These are phyloP conservation scores for Enteromius anoplus DNA, from an alignment of 2,797 vertebrate species.

Conservation along the genomic window DNA sequence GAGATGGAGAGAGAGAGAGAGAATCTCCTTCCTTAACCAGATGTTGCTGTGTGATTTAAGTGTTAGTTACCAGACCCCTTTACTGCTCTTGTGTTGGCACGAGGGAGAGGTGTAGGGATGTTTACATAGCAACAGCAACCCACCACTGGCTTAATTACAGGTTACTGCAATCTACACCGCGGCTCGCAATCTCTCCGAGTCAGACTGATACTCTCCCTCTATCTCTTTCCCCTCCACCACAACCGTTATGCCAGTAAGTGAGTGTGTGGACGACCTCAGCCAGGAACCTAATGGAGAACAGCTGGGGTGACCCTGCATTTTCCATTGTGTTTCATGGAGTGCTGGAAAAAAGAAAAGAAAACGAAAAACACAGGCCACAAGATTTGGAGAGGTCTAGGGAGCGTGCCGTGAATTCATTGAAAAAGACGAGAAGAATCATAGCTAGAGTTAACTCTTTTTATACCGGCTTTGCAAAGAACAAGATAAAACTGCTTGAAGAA, in stretches of 20 bases:
- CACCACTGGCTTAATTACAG: constrained; percentile 73
- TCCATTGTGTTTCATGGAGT: constrained; percentile 75
- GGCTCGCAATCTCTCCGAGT: constrained; percentile 56
- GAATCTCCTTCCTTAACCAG: constrained; percentile 67
- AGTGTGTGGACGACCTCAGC: constrained; percentile 74
- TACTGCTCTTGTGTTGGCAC: constrained; percentile 23
- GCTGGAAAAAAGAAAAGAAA: constrained; percentile 51
- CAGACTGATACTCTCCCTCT: constrained; percentile 17
- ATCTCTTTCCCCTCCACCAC: constrained; percentile 27
- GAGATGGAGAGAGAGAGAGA: not conserved
- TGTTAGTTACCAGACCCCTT: constrained; percentile 48
- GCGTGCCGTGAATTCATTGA: constrained; percentile 69
- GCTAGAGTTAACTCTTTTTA: constrained; percentile 29
- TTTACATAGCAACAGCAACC: constrained; percentile 79
- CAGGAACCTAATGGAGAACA: constrained; percentile 78
- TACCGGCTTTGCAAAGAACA: constrained; percentile 23
- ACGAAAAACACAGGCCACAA: constrained; percentile 50
- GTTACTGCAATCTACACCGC: constrained; percentile 58
- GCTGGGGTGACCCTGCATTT: constrained; percentile 76
- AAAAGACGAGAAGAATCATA: constrained; percentile 50
- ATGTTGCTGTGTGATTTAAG: constrained; percentile 76
- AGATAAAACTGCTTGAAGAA: constrained; percentile 27
- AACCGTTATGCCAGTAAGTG: constrained; percentile 73
- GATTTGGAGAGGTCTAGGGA: constrained; percentile 57
- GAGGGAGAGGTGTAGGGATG: constrained; percentile 63